Conservation (phyloP, 1,140 invertebrate genomes). For the Apocrypta bakeri region DNA sequence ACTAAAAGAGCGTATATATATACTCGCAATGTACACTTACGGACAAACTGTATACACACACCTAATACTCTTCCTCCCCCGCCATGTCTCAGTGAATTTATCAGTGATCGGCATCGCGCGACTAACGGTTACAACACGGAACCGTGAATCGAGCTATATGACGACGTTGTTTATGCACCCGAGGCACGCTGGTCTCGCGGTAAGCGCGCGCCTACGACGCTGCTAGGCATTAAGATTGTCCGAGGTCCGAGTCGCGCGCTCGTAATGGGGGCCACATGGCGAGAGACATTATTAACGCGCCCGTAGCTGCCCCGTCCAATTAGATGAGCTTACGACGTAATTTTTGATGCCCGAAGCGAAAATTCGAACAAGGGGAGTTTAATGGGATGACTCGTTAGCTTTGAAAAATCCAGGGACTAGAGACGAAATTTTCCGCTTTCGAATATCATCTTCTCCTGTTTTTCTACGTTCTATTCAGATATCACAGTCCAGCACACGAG, state of each 20-base stretch:
- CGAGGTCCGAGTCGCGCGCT: background rate
- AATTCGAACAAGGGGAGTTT: too few species aligned
- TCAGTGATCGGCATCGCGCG: slow-evolving; percentile 2
- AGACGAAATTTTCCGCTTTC: too few species aligned
- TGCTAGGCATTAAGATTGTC: slow-evolving; percentile 30
- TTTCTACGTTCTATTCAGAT: too few species aligned
- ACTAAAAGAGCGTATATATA: too few species aligned
- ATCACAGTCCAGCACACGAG: too few species aligned
- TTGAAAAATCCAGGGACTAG: too few species aligned
- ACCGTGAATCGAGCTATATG: background rate
- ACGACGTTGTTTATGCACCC: slow-evolving; percentile 17
- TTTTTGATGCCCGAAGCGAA: background rate
- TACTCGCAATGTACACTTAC: too few species aligned
- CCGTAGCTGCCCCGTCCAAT: background rate
- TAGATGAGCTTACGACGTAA: background rate
- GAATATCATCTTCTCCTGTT: too few species aligned
- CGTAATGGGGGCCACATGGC: background rate
- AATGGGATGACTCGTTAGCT: background rate
- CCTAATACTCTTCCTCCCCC: background rate
- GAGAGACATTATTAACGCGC: background rate
- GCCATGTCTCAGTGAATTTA: slow-evolving; percentile 2
- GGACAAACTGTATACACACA: too few species aligned
- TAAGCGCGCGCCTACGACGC: background rate
- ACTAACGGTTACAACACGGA: slow-evolving; percentile 12
- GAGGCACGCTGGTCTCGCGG: background rate